Base-by-base conservation (phyloP, 1,140 invertebrate species). In the Drosophila tani region DNA sequence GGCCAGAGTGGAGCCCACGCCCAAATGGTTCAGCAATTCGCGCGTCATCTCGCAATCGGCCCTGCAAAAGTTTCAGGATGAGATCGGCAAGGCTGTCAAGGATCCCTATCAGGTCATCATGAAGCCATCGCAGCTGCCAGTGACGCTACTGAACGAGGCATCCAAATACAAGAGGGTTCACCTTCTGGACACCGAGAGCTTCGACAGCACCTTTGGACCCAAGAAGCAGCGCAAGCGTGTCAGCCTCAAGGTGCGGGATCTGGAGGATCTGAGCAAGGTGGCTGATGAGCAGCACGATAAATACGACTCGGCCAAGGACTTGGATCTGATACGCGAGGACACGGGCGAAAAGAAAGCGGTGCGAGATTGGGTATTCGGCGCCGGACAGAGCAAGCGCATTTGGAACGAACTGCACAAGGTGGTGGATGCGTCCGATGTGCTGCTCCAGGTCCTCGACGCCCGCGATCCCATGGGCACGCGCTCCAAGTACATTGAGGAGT, bases 361-460 rank as follows among this genome's bases (percentile, higher is more conserved):
- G 45, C 95, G 97, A 65, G 96, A 97, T 82, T 97, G 97, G 96
- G 95, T 98, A 5, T 98, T 98, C 95, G 95, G 94, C 55, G 97
- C 98, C 35, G 99, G 99, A 5, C 98, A 99, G 92, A 99, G 98
- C 85, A 99, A 96, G 94, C 95, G 99, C 82, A 99, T 99, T 87
- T 99, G 99, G 99, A 99, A 99, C 94, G 99, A 99, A 93, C 93
- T 99, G 8, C 99, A 99, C 92, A 99, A 99, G 95, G 98, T 99
- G 11, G 97, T 99, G 51, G 99, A 99, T 93, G 99, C 99, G 9
- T 99, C 98, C 2, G 99, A 99, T 95, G 98, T 99, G 8, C 93
- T 99, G 24, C 93, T 99, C 15, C 98, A 99, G 94, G 95, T 98
- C 6, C 93, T 99, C 49, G 98, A 99, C 95, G 98, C 98, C 1